Percentiles rank a stretch among this genome's conserved stretches.
Conservation (phyloP, 1,140 invertebrate species). For the Drosophila melanica region DNA sequence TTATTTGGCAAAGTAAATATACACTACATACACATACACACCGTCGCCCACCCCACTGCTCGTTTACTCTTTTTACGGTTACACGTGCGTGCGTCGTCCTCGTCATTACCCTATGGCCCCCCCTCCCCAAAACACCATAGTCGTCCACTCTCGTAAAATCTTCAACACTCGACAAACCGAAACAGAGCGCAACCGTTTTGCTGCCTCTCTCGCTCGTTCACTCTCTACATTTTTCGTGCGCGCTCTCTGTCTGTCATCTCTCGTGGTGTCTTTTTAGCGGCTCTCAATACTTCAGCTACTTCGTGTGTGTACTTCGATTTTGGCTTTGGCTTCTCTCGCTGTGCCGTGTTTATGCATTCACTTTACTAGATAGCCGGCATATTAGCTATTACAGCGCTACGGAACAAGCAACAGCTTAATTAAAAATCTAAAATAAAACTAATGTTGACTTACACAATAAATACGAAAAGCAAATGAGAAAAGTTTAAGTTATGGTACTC, state of each 20-base stretch:
- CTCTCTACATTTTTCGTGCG: not conserved
- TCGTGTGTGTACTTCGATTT: constrained; percentile 60
- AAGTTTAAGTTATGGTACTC: not conserved
- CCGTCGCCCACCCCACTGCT: constrained; percentile 39
- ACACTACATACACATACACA: constrained; percentile 25
- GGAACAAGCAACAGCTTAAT: no score
- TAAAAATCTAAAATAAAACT: no score
- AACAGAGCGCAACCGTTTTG: constrained; percentile 54
- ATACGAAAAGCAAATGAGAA: no score
- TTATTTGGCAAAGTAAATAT: constrained; percentile 72
- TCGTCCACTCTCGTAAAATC: constrained; percentile 24
- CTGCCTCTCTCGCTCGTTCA: constrained; percentile 29
- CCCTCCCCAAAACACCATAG: not conserved
- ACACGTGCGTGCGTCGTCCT: constrained; percentile 69
- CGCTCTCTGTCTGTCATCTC: not conserved
- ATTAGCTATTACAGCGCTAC: constrained; percentile 3
- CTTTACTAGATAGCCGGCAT: not conserved
- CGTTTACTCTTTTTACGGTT: constrained; percentile 75
- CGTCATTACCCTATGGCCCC: constrained; percentile 30
- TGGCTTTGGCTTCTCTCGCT: constrained; percentile 33
- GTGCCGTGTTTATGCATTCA: constrained; percentile 13
- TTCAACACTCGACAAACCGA: constrained; percentile 45
- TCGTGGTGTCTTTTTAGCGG: constrained; percentile 1
- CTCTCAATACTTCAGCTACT: constrained; percentile 29
- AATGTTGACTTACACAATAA: no score